Conservation (phyloP, 2,797 vertebrate genomes). For the Thalassophryne amazonica region DNA sequence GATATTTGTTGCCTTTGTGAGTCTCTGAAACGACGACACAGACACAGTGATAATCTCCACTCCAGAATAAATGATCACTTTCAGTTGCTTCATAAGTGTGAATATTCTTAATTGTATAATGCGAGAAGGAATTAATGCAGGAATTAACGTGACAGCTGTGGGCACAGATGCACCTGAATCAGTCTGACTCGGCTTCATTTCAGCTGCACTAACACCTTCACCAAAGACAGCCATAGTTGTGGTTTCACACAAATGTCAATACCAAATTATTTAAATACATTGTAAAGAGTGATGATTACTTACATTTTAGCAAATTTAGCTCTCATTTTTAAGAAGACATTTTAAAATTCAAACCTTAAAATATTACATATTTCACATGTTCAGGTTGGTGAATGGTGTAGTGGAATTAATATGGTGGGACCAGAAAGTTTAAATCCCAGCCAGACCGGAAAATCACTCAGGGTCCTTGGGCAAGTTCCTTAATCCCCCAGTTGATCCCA, state of each 20-base stretch:
- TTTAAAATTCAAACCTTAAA: background rate
- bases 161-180: constrained; percentile 12
- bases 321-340: background rate
- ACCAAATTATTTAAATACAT: background rate
- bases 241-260: too few relatives aligned
- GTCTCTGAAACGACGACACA: constrained; percentile 10
- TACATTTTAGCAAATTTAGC: background rate
- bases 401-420: too few relatives aligned
- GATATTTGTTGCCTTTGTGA: constrained; percentile 21
- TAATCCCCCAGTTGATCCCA: too few relatives aligned
- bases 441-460: too few relatives aligned
- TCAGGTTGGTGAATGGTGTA: too few relatives aligned
- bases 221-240: background rate
- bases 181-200: background rate
- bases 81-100: background rate
- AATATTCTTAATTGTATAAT: constrained; percentile 8
- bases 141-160: constrained; percentile 7
- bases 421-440: too few relatives aligned
- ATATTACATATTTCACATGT: background rate
- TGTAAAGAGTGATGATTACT: background rate
- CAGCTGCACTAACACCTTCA: background rate
- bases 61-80: background rate
- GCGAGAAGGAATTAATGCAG: constrained; percentile 6
- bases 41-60: background rate
- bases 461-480: too few relatives aligned